Evolutionary conservation across 2,888 invertebrate genomes (phyloP).

Genomic region (Mylabris sibirica): DNA sequence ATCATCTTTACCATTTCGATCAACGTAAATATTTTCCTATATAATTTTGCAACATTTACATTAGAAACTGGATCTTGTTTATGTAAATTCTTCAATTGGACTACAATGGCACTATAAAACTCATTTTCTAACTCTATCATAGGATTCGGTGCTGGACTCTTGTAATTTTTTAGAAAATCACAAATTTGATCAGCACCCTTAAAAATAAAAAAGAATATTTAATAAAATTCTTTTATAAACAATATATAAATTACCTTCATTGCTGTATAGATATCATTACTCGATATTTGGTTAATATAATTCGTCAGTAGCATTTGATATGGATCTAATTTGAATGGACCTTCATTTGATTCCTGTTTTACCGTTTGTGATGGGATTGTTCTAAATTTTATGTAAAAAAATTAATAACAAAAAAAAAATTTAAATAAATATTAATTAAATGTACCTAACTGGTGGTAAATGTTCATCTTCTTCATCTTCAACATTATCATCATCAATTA

Average conservation of each 20-base stretch:
- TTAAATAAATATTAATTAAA: conserved; percentile 31
- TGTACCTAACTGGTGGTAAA: conserved; percentile 41
- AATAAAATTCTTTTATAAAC: neutral
- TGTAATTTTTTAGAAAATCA: conserved; percentile 67
- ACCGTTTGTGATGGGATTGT: conserved; percentile 58
- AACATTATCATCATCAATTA: conserved; percentile 51
- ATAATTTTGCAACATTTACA: conserved; percentile 62
- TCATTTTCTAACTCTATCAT: conserved; percentile 71
- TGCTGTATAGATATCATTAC: conserved; percentile 31
- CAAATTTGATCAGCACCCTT: conserved; percentile 76
- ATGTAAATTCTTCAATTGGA: conserved; percentile 69
- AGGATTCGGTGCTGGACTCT: conserved; percentile 48
- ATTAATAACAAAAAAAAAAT: neutral
- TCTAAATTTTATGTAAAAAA: conserved; percentile 35
- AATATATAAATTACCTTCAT: conserved; percentile 31
- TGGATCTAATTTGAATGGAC: conserved; percentile 82
- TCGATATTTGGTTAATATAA: conserved; percentile 38
- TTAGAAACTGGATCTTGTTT: conserved; percentile 55
- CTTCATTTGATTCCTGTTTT: conserved; percentile 61
- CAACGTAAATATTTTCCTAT: conserved; percentile 63
- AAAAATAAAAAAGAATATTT: conserved; percentile 17
- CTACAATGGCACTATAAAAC: conserved; percentile 69
- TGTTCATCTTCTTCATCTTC: conserved; percentile 50
- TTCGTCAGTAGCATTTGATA: conserved; percentile 57
- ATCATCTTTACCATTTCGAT: conserved; percentile 61